A percentile compares a stretch with the other conserved stretches of the same genome.
Evolutionary conservation across 2,113 vertebrate species (phyloP).

Genomic region (Apodemus speciosus): DNA sequence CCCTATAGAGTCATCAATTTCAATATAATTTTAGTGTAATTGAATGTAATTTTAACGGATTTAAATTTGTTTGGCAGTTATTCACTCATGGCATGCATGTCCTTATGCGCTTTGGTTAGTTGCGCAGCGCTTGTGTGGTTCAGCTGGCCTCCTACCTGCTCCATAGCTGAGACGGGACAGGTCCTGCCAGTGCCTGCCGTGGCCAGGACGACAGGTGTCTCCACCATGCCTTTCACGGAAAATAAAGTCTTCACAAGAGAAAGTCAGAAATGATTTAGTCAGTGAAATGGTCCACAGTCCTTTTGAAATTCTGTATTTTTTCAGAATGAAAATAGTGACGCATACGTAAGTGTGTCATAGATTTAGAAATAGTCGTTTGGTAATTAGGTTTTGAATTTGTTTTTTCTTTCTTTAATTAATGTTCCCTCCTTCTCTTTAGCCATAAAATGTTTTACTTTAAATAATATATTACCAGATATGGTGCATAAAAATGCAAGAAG

Average conservation of each 20-base stretch:
- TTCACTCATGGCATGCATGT: neutral
- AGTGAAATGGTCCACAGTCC: neutral
- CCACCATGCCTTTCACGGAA: neutral
- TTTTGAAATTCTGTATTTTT: constrained; percentile 19
- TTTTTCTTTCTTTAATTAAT: neutral
- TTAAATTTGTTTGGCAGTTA: neutral
- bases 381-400: constrained; percentile 43
- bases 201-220: neutral
- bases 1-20: neutral
- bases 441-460: constrained; percentile 33
- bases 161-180: neutral
- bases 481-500: neutral
- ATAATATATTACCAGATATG: neutral
- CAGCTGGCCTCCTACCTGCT: neutral
- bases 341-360: neutral
- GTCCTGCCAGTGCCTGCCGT: no score
- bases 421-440: neutral
- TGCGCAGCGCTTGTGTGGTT: neutral
- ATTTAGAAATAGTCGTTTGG: constrained; percentile 26
- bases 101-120: neutral
- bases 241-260: constrained; percentile 11
- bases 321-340: neutral
- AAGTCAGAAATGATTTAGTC: neutral
- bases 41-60: neutral
- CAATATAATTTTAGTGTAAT: neutral